phyloP scores from a whole-genome alignment of 2,888 invertebrate species.

The Leucania comma region DNA sequence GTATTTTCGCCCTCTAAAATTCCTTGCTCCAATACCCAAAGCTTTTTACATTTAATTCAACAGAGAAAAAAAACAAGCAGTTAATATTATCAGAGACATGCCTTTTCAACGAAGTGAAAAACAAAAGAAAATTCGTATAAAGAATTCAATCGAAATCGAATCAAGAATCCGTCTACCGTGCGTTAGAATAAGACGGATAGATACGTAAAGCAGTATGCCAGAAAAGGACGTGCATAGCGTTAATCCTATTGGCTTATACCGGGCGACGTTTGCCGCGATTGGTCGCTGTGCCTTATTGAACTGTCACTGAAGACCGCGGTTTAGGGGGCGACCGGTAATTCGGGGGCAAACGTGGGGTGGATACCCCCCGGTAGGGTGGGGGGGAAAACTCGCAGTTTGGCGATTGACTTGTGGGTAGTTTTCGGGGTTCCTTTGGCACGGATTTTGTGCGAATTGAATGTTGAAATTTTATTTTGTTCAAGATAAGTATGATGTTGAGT shows the following conservation, averaged over 20 bases:
- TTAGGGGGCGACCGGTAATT: slow-evolving; percentile 88
- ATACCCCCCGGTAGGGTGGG: slow-evolving; percentile 55
- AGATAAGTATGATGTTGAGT: slow-evolving; percentile 49
- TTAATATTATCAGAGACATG: slow-evolving; percentile 70
- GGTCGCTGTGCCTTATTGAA: slow-evolving; percentile 90
- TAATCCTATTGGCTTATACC: slow-evolving; percentile 91
- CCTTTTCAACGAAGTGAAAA: slow-evolving; percentile 81
- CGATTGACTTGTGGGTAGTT: slow-evolving; percentile 90
- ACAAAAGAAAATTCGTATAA: slow-evolving; percentile 87
- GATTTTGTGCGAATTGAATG: slow-evolving; percentile 64
- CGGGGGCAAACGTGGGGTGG: slow-evolving; percentile 81
- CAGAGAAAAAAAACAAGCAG: slow-evolving; percentile 55
- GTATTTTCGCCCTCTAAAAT: slow-evolving; percentile 28
- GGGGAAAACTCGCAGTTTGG: slow-evolving; percentile 86
- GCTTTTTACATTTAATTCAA: slow-evolving; percentile 57
- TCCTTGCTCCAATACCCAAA: slow-evolving; percentile 41
- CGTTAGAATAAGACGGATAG: slow-evolving; percentile 76
- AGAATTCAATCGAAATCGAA: slow-evolving; percentile 89
- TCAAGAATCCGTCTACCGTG: slow-evolving; percentile 87
- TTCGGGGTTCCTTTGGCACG: slow-evolving; percentile 83
- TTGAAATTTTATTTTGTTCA: slow-evolving; percentile 59
- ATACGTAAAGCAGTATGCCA: slow-evolving; percentile 57
- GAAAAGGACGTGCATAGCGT: slow-evolving; percentile 81
- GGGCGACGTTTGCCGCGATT: slow-evolving; percentile 90
- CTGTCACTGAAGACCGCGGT: slow-evolving; percentile 90